phyloP scores from a whole-genome alignment of 2,888 invertebrate species.

The Hecatera dysodea region DNA sequence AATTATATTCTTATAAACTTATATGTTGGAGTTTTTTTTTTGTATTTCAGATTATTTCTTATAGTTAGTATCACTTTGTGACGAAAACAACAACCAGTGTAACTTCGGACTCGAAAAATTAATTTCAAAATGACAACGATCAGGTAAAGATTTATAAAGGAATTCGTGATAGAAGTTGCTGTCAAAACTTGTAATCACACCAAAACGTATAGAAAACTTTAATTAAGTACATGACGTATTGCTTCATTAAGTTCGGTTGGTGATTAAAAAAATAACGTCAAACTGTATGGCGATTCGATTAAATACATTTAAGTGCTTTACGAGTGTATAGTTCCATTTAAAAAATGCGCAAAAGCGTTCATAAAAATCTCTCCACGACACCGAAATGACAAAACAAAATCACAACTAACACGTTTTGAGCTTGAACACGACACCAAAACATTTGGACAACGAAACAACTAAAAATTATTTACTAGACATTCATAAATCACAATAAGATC shows the following conservation, averaged over 20 bases:
- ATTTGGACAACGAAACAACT: slow-evolving; percentile 57
- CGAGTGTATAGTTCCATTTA: slow-evolving; percentile 74
- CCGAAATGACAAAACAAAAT: slow-evolving; percentile 83
- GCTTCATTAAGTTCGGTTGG: slow-evolving; percentile 13
- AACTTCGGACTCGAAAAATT: slow-evolving; percentile 42
- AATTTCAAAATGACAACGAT: slow-evolving; percentile 36
- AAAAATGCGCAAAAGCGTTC: slow-evolving; percentile 89
- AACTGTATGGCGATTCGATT: slow-evolving; percentile 47
- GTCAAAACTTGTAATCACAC: slow-evolving; percentile 35
- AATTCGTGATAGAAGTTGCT: slow-evolving; percentile 29
- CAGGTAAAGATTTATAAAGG: slow-evolving; percentile 41
- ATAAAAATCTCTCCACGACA: slow-evolving; percentile 86
- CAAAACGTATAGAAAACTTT: slow-evolving; percentile 39
- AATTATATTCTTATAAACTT: slow-evolving; percentile 46
- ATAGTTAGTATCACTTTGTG: slow-evolving; percentile 64
- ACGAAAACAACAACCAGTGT: slow-evolving; percentile 54
- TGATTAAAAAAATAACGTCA: slow-evolving; percentile 29
- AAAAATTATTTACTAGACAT: slow-evolving; percentile 57
- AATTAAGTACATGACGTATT: slow-evolving; percentile 36
- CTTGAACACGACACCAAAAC: slow-evolving; percentile 76
- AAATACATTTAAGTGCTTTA: slow-evolving; percentile 69
- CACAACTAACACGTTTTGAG: slow-evolving; percentile 81
- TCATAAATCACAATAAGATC: slow-evolving; percentile 50
- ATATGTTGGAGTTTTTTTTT: slow-evolving; percentile 52
- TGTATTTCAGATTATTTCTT: slow-evolving; percentile 47